phyloP scores from a whole-genome alignment of 2,113 vertebrate genomes.

The Brevimyrus niger region DNA sequence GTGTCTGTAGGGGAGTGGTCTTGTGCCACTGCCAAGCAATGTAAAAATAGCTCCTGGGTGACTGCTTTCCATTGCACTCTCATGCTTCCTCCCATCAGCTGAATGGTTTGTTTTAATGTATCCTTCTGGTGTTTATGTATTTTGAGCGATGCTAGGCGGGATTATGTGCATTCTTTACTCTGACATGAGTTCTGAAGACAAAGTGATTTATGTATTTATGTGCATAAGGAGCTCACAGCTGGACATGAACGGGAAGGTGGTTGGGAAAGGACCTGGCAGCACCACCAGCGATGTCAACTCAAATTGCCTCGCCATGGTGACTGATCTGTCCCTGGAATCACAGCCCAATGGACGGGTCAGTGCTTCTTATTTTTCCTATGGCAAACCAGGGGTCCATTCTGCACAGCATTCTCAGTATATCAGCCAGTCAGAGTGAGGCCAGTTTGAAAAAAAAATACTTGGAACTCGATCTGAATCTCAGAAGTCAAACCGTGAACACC shows the following conservation, averaged over 20 bases:
- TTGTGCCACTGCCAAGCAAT: slow-evolving; percentile 27
- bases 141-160: neutral
- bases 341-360: slow-evolving; percentile 67
- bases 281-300: slow-evolving; percentile 53
- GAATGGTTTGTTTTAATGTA: slow-evolving; percentile 9
- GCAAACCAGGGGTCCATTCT: neutral
- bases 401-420: neutral
- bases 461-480: no score
- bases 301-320: slow-evolving; percentile 73
- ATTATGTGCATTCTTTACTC: neutral
- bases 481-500: no score
- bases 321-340: slow-evolving; percentile 61
- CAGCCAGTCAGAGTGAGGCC: neutral
- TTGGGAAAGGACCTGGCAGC: slow-evolving; percentile 50
- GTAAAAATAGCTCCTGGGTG: slow-evolving; percentile 38
- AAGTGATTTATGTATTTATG: slow-evolving; percentile 21
- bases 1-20: slow-evolving; percentile 37
- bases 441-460: no score
- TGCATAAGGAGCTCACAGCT: slow-evolving; percentile 48
- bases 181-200: neutral
- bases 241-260: slow-evolving; percentile 79
- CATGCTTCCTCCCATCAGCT: slow-evolving; percentile 2
- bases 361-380: slow-evolving; percentile 14
- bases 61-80: slow-evolving; percentile 23
- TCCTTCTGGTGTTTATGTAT: neutral